Percentiles rank a stretch among this genome's conserved stretches.
Evolutionary conservation across 2,113 vertebrate species (phyloP).

Genomic region (Aphelocoma coerulescens): DNA sequence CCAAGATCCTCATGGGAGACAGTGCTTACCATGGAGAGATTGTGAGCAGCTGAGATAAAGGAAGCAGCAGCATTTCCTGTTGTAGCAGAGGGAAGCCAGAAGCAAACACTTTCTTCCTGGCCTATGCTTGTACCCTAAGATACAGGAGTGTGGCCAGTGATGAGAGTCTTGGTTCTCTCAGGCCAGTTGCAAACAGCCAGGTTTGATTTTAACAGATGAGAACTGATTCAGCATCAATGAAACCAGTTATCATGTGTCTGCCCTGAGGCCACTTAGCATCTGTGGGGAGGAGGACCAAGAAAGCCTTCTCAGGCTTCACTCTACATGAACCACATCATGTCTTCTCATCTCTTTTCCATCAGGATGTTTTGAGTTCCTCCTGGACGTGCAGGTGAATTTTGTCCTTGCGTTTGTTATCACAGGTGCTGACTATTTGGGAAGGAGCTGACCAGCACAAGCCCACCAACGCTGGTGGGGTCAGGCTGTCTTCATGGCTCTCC

Average conservation of each 20-base stretch:
- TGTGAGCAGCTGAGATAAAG: not conserved
- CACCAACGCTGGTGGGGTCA: not conserved
- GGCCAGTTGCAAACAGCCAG: not conserved
- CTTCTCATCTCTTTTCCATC: not conserved
- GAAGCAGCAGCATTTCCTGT: not conserved
- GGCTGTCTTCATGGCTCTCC: not conserved
- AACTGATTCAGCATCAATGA: not conserved
- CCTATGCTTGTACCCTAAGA: not conserved
- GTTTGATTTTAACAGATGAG: not conserved
- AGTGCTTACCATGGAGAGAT: rapidly evolving
- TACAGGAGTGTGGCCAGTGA: not conserved
- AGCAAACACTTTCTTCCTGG: not conserved
- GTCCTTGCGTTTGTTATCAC: not conserved
- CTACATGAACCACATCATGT: not conserved
- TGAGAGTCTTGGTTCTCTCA: not conserved
- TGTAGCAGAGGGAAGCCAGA: not conserved
- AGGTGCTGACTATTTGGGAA: not conserved
- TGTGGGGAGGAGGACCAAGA: not conserved
- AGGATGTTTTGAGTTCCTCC: not conserved
- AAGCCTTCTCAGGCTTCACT: not conserved
- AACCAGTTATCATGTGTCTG: not conserved
- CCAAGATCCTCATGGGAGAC: not conserved
- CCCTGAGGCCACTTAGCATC: not conserved
- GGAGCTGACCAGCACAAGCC: not conserved
- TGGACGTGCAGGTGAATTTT: not conserved